Evolutionary conservation across 2,888 invertebrate genomes (phyloP), one percentile per base, ranked within the genome.

Genomic region (Aplocera efformata): DNA sequence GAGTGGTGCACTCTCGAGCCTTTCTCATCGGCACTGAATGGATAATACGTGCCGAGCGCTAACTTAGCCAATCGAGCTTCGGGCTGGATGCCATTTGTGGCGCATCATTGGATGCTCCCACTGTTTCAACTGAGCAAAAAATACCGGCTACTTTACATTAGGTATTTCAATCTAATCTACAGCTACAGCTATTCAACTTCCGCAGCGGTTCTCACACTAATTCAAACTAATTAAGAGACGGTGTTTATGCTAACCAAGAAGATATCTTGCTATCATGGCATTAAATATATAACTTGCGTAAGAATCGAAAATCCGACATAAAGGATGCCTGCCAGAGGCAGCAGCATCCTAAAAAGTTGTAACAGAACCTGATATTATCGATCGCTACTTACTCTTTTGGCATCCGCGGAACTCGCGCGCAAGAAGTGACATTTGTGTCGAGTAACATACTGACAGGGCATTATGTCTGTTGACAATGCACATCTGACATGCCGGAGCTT

Each of bases 41-140:
- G 73, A 62, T 72, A 68, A 71, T 69, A 77, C 85, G 85, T 86
- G 85, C 79, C 73, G 63, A 71, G 71, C 58, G 74, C 76, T 83
- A 86, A 86, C 82, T 82, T 67, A 62, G 78, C 78, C 80, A 84
- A 85, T 86, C 74, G 51, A 47, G 60, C 37, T 39, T 47, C 26
- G 50, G 48, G 56, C 57, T 51, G 63, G 42, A 42, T 53, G 54
- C 64, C 66, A 65, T 65, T 69, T 68, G 71, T 51, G 69, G 69
- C 61, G 50, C 60, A 58, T 67, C 67, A 75, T 69, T 73, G 64
- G 63, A 68, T 51, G 48, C 35, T 39, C 34, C 42, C 48, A 33
- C 47, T 36, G 27, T 43, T 38, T 11, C 21, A 39, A 31, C 33
- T 33, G 41, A 41, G 39, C 23, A 36, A 23, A 35, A 25, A 17